Evolutionary conservation across 2,888 invertebrate species (phyloP).

Genomic region (Marasmarcha lunaedactyla): DNA sequence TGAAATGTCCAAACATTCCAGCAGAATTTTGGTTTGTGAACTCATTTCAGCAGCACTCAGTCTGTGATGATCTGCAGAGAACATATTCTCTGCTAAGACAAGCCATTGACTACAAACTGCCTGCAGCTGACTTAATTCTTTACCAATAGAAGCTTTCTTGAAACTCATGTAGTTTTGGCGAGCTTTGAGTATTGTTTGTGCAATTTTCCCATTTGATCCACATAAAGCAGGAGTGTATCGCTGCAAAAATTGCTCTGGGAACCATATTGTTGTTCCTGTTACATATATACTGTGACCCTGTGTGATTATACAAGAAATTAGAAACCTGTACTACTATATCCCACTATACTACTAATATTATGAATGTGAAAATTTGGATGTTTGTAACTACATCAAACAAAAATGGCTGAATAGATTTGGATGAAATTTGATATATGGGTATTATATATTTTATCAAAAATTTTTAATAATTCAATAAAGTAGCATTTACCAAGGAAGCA

Average conservation of each 20-base stretch:
- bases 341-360: no score
- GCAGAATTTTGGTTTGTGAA: constrained; percentile 44
- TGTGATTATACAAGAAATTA: no score
- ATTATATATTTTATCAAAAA: no score
- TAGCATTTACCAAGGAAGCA: no score
- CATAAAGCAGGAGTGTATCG: constrained; percentile 72
- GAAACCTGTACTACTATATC: no score
- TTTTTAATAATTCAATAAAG: no score
- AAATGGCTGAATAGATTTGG: no score
- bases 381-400: no score
- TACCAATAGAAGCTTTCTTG: constrained; percentile 70
- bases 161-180: constrained; percentile 69
- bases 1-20: constrained; percentile 76
- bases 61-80: constrained; percentile 39
- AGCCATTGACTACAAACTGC: constrained; percentile 43
- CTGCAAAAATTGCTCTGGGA: constrained; percentile 84
- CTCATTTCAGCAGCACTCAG: constrained; percentile 56
- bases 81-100: constrained; percentile 42
- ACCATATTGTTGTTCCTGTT: constrained; percentile 85
- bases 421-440: no score
- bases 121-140: constrained; percentile 69
- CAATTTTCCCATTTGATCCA: constrained; percentile 57
- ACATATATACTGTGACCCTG: constrained; percentile 84
- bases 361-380: no score
- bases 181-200: constrained; percentile 51